Base-by-base conservation (phyloP, 2,113 vertebrate genomes). In the Sapajus apella region DNA sequence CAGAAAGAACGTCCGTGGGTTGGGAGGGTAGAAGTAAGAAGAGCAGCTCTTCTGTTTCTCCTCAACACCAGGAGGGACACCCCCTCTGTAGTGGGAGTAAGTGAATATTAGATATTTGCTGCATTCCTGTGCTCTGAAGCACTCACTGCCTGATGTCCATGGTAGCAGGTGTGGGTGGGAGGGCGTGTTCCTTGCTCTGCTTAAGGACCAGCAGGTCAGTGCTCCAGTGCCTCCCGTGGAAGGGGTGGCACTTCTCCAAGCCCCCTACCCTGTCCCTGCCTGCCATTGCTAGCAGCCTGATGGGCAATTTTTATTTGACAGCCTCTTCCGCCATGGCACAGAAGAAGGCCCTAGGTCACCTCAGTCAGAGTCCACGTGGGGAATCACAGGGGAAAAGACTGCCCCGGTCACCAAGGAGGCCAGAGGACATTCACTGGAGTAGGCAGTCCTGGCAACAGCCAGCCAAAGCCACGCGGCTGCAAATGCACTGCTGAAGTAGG, bases 281-380 rank as follows among this genome's bases (percentile, higher is more conserved):
- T 68, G 87, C 37, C 73, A 25, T 3, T 37, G 35, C 50, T 20
- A 61, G 32, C 66, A 50, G 50, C 56, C 72, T n/a, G 40, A 72
- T 0, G 11, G 7, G 73, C 68, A 96, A 88, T 90, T 97, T 97
- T 94, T 95, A 90, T 84, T 56, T 66, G 30, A 92, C 92, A 97
- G 94, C 97, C 93, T 97, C 93, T 88, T 61, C 32, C 91, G 27
- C 52, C 8, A 37, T 3, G 23, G 79, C 52, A 77, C 40, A 93
- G 94, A 83, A 85, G 77, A 89, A 96, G 90, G 64, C 66, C 83
- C 40, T n/a, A 55, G 72, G 79, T 68, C 56, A 95, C 87, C 25
- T 70, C 43, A n/a, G 75, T 79, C 47, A 94, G 45, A 92, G 87
- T 45, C 30, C 52, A 23, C 12, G 4, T 0, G 40, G 82, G 30